phyloP scores from a whole-genome alignment of 2,888 invertebrate genomes.

The Sabatieria punctata region DNA sequence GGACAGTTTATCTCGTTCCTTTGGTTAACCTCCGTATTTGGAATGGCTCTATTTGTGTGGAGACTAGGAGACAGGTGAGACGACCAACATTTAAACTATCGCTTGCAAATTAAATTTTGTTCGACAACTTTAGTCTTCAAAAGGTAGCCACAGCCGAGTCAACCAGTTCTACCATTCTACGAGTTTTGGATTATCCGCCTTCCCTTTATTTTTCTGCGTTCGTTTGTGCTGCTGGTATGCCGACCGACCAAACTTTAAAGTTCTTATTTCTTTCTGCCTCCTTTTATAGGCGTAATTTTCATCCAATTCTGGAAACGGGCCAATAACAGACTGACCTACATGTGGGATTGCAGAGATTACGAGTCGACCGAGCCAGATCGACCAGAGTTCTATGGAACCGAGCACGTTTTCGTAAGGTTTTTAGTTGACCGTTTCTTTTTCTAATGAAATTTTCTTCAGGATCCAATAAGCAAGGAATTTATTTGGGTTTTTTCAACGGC shows the following conservation, averaged over 20 bases:
- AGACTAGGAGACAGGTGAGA: conserved; percentile 30
- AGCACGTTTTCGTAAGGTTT: conserved; percentile 13
- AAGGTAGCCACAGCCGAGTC: too few relatives aligned
- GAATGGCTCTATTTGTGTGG: conserved; percentile 30
- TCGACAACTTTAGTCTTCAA: too few relatives aligned
- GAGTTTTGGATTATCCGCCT: too few relatives aligned
- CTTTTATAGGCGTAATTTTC: conserved; percentile 31
- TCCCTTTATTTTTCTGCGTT: too few relatives aligned
- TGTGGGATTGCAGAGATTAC: conserved; percentile 36
- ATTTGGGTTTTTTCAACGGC: conserved; percentile 30
- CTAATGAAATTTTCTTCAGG: conserved; percentile 15
- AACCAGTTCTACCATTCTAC: too few relatives aligned
- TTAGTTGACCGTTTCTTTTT: neutral
- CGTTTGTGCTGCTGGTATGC: too few relatives aligned
- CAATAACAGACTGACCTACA: conserved; percentile 30
- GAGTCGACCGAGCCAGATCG: conserved; percentile 34
- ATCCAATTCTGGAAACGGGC: conserved; percentile 33
- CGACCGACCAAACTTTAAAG: too few relatives aligned
- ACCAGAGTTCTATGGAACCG: conserved; percentile 24
- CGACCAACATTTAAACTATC: neutral
- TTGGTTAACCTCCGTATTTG: conserved; percentile 33
- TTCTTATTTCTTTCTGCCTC: too few relatives aligned
- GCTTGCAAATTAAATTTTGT: too few relatives aligned
- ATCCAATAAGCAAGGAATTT: conserved; percentile 28
- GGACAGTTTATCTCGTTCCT: conserved; percentile 30